Evolutionary conservation across 2,888 invertebrate species (phyloP), one percentile per base, ranked within the genome.

Genomic region (Leucophenga montana): DNA sequence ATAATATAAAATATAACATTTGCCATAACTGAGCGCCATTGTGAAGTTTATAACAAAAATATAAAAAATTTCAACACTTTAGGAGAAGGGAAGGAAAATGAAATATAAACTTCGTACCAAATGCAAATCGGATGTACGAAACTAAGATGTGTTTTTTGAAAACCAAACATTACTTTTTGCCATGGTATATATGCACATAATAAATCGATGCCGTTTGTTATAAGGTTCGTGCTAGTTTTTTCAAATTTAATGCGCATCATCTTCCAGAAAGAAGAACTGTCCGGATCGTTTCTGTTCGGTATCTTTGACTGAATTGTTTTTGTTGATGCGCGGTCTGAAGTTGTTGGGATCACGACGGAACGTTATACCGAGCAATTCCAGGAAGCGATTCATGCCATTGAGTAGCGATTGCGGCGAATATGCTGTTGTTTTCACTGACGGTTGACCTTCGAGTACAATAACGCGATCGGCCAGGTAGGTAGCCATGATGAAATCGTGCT

Each of bases 401-500:
- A 99, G 92, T 70, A 99, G 90, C 1, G 95, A 95, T 88, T 96
- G 96, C 0, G 99, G 99, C 79, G 95, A 92, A 86, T 96, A 96
- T 0, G 99, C 99, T 0, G 92, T 92, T 1, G 99, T 97, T 71
- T 93, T 89, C 0, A 97, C 92, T 0, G 98, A 98, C 0, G 99
- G 99, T 56, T 90, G 90, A 62, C 99, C 99, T 86, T 99, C 99
- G 88, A 99, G 98, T 64, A 99, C 99, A 78, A 99, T 98, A 3
- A 99, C 99, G 56, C 99, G 93, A 89, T 99, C 99, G 0, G 99
- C 97, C 74, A 98, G 91, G 89, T 99, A 99, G 0, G 99, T 99
- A 16, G 99, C 99, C 99, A 99, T 99, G 78, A 99, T 99, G 89
- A 99, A 99, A 91, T 99, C 99, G 93, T 99, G 99, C 93, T 99